Conservation (phyloP, 1,140 invertebrate genomes). For the Pararge aegeria region DNA sequence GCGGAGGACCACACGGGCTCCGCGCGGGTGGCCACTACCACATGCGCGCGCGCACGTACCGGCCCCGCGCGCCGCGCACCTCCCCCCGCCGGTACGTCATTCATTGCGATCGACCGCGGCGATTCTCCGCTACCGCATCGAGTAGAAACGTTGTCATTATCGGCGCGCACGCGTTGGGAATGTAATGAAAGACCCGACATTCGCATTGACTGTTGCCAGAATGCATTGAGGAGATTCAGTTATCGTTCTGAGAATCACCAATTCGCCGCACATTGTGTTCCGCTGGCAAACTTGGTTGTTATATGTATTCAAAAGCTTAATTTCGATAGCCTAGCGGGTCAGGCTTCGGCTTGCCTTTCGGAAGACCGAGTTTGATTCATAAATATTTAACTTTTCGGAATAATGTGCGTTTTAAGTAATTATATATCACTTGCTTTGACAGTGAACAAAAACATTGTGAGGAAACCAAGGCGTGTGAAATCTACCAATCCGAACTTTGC, state of each 20-base stretch:
- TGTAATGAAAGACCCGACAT: conserved; percentile 51
- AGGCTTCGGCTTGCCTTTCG: no score
- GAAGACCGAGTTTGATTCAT: no score
- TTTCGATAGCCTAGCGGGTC: no score
- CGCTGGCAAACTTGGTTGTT: background rate
- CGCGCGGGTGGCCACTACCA: conserved; percentile 72
- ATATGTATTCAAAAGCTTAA: no score
- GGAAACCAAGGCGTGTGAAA: no score
- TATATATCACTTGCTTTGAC: no score
- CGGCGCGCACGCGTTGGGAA: conserved; percentile 58
- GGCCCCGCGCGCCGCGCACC: conserved; percentile 28
- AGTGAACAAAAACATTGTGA: no score
- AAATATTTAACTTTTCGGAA: no score
- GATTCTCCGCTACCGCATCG: conserved; percentile 65
- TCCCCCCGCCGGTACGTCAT: conserved; percentile 60
- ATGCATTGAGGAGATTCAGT: conserved; percentile 37
- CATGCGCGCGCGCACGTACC: conserved; percentile 63
- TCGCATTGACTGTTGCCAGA: conserved; percentile 37
- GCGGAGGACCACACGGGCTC: conserved; percentile 67
- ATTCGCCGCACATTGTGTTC: conserved; percentile 11
- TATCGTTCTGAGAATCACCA: conserved; percentile 33
- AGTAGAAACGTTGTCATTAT: conserved; percentile 75
- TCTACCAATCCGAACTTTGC: no score
- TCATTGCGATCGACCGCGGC: conserved; percentile 70
- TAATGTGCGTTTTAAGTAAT: no score